phyloP scores from a whole-genome alignment of 2,888 invertebrate species.

The Pherbina coryleti region DNA sequence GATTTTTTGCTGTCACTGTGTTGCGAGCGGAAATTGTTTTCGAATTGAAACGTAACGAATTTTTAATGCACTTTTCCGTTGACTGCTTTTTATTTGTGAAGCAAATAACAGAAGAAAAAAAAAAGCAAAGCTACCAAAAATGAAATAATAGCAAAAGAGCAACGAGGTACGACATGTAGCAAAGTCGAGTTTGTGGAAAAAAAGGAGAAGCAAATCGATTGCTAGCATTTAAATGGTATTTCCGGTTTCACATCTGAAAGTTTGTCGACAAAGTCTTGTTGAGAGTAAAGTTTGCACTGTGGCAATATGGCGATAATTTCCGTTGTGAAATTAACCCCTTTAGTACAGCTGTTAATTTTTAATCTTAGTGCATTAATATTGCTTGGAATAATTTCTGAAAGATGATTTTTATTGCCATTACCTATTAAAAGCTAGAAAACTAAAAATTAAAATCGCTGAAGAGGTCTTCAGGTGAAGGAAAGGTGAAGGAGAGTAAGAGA shows the following conservation, averaged over 20 bases:
- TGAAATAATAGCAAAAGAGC: neutral
- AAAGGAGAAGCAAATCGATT: constrained; percentile 28
- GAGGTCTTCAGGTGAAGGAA: too few species aligned
- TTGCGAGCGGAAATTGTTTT: constrained; percentile 38
- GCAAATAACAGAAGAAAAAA: neutral
- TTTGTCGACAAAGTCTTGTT: neutral
- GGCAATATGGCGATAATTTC: constrained; percentile 22
- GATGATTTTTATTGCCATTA: too few species aligned
- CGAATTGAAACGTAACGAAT: constrained; percentile 39
- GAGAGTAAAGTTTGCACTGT: neutral
- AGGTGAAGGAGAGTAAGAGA: too few species aligned
- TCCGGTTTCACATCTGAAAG: constrained; percentile 32
- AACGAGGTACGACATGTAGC: neutral
- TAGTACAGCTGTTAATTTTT: neutral
- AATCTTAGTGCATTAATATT: neutral
- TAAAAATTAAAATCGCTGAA: too few species aligned
- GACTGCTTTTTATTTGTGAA: neutral
- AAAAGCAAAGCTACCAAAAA: neutral
- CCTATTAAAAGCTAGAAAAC: too few species aligned
- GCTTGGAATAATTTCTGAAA: too few species aligned
- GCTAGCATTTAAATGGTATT: constrained; percentile 35
- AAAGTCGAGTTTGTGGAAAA: neutral
- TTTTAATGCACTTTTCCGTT: constrained; percentile 41
- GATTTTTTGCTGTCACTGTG: constrained; percentile 28
- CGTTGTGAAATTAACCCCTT: neutral